Evolutionary conservation across 2,113 vertebrate genomes (phyloP).

Genomic region (Cebus imitator): DNA sequence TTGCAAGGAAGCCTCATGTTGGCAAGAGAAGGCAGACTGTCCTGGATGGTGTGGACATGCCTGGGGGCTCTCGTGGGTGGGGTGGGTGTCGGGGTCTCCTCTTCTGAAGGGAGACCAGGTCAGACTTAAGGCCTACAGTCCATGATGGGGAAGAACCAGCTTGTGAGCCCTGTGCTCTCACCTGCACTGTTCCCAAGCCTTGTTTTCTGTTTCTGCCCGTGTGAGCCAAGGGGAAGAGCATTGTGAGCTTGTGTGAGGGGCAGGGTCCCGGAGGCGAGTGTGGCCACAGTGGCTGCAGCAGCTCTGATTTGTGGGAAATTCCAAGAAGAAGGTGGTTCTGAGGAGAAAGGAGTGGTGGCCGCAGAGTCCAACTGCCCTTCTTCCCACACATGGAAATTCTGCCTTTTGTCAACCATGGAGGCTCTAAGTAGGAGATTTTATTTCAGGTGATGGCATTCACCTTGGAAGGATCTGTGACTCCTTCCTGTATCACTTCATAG

Average conservation of each 20-base stretch:
- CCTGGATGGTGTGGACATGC: rapidly evolving
- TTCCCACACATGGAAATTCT: background rate
- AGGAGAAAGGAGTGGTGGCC: background rate
- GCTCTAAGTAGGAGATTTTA: background rate
- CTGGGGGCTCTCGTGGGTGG: background rate
- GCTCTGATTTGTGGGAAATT: background rate
- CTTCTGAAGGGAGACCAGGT: background rate
- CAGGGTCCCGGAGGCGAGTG: background rate
- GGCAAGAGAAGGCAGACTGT: background rate
- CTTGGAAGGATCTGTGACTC: background rate
- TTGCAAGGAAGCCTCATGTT: background rate
- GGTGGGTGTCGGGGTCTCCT: background rate
- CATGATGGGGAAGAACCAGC: background rate
- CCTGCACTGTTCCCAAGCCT: background rate
- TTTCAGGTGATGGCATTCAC: background rate
- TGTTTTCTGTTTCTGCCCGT: background rate
- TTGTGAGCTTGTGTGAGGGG: background rate
- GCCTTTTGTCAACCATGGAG: background rate
- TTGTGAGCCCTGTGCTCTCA: background rate
- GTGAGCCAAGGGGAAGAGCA: background rate
- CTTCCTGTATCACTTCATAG: background rate
- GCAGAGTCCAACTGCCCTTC: background rate
- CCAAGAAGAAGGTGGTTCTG: background rate
- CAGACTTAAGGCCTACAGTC: background rate
- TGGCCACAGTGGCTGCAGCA: background rate